phyloP scores from a whole-genome alignment of 2,113 vertebrate genomes.

The Sphyrna mokarran region DNA sequence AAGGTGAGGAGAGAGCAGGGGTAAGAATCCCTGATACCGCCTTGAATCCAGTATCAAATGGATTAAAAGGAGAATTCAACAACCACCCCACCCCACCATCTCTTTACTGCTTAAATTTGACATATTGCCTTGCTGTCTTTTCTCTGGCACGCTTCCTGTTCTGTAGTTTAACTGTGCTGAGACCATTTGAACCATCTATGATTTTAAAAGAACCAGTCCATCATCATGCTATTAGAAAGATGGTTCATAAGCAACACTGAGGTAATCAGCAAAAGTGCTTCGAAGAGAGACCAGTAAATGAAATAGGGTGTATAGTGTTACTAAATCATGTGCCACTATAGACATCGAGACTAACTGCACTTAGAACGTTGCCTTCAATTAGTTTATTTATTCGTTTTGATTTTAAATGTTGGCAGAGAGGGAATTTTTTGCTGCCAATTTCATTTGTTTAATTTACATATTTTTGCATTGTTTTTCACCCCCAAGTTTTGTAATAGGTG shows the following conservation, averaged over 20 bases:
- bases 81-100: not conserved
- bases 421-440: not conserved
- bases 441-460: not conserved
- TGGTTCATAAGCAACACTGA: not conserved
- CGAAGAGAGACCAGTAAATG: not conserved
- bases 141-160: not conserved
- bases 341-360: not conserved
- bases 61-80: conserved; percentile 8
- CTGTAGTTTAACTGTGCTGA: not conserved
- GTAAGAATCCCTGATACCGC: not conserved
- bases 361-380: not conserved
- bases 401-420: not conserved
- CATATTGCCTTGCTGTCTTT: not conserved
- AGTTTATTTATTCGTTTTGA: not conserved
- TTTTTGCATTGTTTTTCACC: not conserved
- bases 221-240: not conserved
- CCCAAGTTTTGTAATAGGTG: not conserved
- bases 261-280: not conserved
- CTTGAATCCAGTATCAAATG: not conserved
- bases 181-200: not conserved
- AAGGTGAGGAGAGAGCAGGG: not conserved
- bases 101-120: not conserved
- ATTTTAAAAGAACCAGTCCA: not conserved
- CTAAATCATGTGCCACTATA: not conserved
- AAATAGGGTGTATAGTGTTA: not conserved